These are phyloP conservation scores for Drosophila melanosoma DNA, from an alignment of 2,888 invertebrate species.

Conservation along the genomic window DNA sequence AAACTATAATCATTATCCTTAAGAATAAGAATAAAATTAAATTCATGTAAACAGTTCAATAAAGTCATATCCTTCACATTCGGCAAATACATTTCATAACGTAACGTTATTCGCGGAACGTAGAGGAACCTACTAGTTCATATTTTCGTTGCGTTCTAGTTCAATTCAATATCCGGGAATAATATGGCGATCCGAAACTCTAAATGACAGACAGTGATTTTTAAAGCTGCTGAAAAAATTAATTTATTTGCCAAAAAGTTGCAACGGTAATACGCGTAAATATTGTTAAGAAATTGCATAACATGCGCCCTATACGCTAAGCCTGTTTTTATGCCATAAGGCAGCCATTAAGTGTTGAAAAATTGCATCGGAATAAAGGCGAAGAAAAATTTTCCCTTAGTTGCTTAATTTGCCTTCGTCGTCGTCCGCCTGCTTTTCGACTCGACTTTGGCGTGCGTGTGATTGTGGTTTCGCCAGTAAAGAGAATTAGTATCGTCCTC, in stretches of 20 bases:
- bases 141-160: conserved; percentile 33
- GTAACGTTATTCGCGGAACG: conserved; percentile 9
- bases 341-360: conserved; percentile 40
- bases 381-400: conserved; percentile 74
- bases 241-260: conserved; percentile 74
- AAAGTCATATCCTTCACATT: neutral
- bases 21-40: neutral
- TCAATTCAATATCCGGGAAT: conserved; percentile 68
- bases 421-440: conserved; percentile 67
- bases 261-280: conserved; percentile 75
- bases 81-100: neutral
- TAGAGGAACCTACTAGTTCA: conserved; percentile 28
- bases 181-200: conserved; percentile 79
- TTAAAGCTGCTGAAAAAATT: conserved; percentile 77
- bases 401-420: conserved; percentile 68
- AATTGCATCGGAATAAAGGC: conserved; percentile 54
- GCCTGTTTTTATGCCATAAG: conserved; percentile 49
- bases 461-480: conserved; percentile 49
- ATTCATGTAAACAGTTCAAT: neutral
- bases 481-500: conserved; percentile 50
- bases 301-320: conserved; percentile 32
- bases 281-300: conserved; percentile 58
- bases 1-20: neutral
- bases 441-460: conserved; percentile 73
- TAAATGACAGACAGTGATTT: conserved; percentile 73